These are phyloP conservation scores for Drosophila nannoptera DNA, from an alignment of 1,140 invertebrate genomes.

Conservation along the genomic window DNA sequence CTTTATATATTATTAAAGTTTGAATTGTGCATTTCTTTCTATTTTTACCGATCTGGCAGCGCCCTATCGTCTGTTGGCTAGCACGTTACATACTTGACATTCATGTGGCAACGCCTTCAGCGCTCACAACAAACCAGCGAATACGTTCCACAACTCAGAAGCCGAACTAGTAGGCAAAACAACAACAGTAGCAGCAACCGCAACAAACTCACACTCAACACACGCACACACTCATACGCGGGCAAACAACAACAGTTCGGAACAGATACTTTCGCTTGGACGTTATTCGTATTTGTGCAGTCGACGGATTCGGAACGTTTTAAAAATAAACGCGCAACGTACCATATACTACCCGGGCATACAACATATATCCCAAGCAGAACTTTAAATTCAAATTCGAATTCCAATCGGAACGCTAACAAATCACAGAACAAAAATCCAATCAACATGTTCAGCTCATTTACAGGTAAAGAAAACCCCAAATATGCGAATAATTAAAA, in stretches of 20 bases:
- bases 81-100: no score
- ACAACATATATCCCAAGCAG: slow-evolving; percentile 25
- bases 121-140: slow-evolving; percentile 11
- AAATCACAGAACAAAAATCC: slow-evolving; percentile 15
- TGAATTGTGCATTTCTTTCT: no score
- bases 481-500: neutral
- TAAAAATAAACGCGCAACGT: slow-evolving; percentile 68
- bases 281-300: slow-evolving; percentile 64
- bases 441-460: slow-evolving; percentile 72
- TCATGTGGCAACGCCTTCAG: neutral
- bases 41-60: no score
- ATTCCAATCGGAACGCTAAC: slow-evolving; percentile 28
- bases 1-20: no score
- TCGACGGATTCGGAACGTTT: slow-evolving; percentile 66
- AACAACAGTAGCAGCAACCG: slow-evolving; percentile 3
- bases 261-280: slow-evolving; percentile 52
- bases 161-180: slow-evolving; percentile 16
- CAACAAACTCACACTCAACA: slow-evolving; percentile 7
- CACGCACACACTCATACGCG: neutral
- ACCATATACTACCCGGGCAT: slow-evolving; percentile 31
- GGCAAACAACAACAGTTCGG: slow-evolving; percentile 24
- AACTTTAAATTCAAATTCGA: slow-evolving; percentile 33
- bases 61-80: no score
- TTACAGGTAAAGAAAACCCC: slow-evolving; percentile 61
- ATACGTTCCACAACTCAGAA: slow-evolving; percentile 45